Percentiles rank a stretch among this genome's conserved stretches.
Evolutionary conservation across 2,113 vertebrate species (phyloP).

Genomic region (Scomber scombrus): DNA sequence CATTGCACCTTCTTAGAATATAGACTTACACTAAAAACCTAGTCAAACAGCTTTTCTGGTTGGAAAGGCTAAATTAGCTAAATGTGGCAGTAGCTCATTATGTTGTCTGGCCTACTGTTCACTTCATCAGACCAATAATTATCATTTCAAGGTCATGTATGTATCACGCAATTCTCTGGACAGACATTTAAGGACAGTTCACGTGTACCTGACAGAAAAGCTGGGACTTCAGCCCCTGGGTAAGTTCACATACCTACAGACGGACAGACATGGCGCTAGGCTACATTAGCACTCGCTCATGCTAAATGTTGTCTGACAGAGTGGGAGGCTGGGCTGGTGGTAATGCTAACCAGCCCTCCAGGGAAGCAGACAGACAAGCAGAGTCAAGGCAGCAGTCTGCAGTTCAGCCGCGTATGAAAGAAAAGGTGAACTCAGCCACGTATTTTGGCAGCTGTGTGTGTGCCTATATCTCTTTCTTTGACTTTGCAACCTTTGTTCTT

Average conservation of each 20-base stretch:
- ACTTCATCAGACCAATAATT: background rate
- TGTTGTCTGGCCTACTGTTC: background rate
- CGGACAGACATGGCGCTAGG: constrained; percentile 2
- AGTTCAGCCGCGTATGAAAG: constrained; percentile 8
- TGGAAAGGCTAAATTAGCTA: background rate
- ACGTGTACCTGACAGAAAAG: background rate
- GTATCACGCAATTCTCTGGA: background rate
- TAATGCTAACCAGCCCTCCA: constrained; percentile 53
- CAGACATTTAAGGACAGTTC: background rate
- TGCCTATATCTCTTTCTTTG: background rate
- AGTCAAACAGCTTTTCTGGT: background rate
- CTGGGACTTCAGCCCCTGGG: background rate
- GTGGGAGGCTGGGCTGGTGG: constrained; percentile 38
- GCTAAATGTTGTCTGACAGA: constrained; percentile 57
- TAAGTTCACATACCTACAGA: constrained; percentile 43
- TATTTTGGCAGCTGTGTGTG: constrained; percentile 3
- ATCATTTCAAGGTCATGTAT: background rate
- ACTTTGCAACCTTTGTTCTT: background rate
- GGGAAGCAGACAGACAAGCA: constrained; percentile 61
- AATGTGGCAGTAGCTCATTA: background rate
- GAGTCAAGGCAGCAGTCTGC: constrained; percentile 67
- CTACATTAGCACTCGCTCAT: constrained; percentile 43
- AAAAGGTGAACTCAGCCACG: constrained; percentile 5
- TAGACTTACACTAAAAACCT: background rate
- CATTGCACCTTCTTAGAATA: no score